Conservation (phyloP, 2,113 vertebrate species). For the Ptilonorhynchus violaceus region DNA sequence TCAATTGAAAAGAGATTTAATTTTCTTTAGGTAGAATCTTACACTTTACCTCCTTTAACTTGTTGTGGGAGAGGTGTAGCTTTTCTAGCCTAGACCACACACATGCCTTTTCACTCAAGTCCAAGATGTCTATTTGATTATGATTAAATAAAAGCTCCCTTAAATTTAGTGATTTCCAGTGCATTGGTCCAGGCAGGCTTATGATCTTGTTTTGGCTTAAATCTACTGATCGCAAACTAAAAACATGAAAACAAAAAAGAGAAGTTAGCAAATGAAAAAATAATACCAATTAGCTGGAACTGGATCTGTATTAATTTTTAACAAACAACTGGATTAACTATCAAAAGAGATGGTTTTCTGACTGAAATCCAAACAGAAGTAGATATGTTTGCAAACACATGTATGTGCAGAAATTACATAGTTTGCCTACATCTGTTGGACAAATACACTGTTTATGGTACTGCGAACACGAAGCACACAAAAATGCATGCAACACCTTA, state of each 20-base stretch:
- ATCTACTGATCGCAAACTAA: slow-evolving; percentile 87
- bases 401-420: neutral
- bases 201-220: slow-evolving; percentile 86
- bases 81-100: slow-evolving; percentile 91
- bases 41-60: slow-evolving; percentile 84
- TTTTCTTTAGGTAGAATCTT: neutral
- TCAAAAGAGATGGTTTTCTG: neutral
- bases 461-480: neutral
- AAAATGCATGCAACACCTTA: neutral
- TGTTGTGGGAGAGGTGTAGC: slow-evolving; percentile 88
- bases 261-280: neutral
- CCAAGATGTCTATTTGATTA: slow-evolving; percentile 83
- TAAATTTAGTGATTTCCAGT: slow-evolving; percentile 87
- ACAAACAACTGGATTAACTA: neutral
- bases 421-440: neutral
- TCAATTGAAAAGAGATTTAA: neutral
- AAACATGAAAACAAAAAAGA: neutral
- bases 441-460: neutral
- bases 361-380: neutral
- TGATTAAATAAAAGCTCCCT: slow-evolving; percentile 89
- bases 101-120: slow-evolving; percentile 82
- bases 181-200: slow-evolving; percentile 78
- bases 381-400: neutral
- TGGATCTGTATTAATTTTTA: neutral
- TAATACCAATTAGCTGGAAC: neutral